A percentile compares a stretch with the other conserved stretches of the same genome.
phyloP scores from a whole-genome alignment of 2,113 vertebrate genomes.

The Chlamydotis undulata region DNA sequence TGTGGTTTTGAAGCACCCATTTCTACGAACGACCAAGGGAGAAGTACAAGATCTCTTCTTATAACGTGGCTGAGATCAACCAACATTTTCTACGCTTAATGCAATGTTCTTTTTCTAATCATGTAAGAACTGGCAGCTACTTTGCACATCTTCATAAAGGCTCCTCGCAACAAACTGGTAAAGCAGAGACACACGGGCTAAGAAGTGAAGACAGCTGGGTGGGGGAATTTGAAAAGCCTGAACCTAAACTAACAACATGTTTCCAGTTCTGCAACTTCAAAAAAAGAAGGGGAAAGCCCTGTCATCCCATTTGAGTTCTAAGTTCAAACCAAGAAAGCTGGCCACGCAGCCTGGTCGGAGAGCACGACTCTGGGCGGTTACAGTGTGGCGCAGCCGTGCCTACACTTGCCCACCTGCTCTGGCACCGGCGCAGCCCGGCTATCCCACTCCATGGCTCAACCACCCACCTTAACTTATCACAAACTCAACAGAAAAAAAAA shows the following conservation, averaged over 20 bases:
- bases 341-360: background rate
- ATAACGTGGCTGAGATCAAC: background rate
- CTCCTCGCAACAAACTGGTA: background rate
- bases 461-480: background rate
- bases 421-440: background rate
- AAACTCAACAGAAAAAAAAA: background rate
- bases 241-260: background rate
- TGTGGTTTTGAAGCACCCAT: background rate
- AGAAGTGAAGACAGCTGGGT: background rate
- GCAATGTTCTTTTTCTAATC: background rate
- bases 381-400: accelerated
- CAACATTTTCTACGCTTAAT: background rate
- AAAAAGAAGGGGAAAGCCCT: background rate
- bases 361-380: too few relatives aligned
- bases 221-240: background rate
- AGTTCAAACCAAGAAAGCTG: background rate
- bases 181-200: background rate
- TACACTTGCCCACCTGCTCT: background rate
- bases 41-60: background rate
- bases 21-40: background rate
- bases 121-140: background rate
- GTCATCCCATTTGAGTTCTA: background rate
- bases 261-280: background rate
- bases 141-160: background rate
- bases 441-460: accelerated